Evolutionary conservation across 1,140 invertebrate genomes (phyloP), one percentile per base, ranked within the genome.

Genomic region (Diploscapter pachys): DNA sequence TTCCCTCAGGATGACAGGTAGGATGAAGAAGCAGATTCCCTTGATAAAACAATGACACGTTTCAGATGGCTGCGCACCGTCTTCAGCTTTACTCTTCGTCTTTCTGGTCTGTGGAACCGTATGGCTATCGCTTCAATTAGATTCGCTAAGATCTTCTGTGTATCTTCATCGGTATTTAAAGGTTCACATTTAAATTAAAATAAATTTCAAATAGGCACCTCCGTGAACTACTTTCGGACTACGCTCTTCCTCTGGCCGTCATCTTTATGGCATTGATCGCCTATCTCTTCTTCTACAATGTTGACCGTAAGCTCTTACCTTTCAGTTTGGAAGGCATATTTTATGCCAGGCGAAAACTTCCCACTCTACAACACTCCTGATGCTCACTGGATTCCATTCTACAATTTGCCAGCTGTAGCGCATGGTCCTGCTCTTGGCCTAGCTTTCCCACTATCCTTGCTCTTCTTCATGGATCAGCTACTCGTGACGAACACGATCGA

Each of bases 381-480:
- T 13, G 55, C 63, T 6, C 48, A 48, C n/a, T 73, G 55, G 9
- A 48, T 65, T 56, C n/a, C 63, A 4, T 73, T 73, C 72, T 73
- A 11, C 13, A 5, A 72, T 63, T 51, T 73, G 78, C 83, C 74
- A 51, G 83, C 83, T 81, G 72, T 70, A 80, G 81, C 67, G 0
- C 80, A 84, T 57, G 50, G 80, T 4, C 64, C 81, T 50, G 86
- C 78, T 73, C 77, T 70, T 82, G 85, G 82, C 5, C 81, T 88
- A 4, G 86, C 86, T 5, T 85, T 88, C 76, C 85, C 85, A 71
- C 78, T 88, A 4, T 86, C 87, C 3, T 72, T 88, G 4, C 81
- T 88, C 5, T 87, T 88, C 78, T 88, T 87, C 77, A 87, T 88
- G 86, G 88, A 88, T 79, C 88, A 88, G 77, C 85, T 87, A 74